Evolutionary conservation across 2,888 invertebrate genomes (phyloP), one percentile per base, ranked within the genome.

Genomic region (Melitaea athalia): DNA sequence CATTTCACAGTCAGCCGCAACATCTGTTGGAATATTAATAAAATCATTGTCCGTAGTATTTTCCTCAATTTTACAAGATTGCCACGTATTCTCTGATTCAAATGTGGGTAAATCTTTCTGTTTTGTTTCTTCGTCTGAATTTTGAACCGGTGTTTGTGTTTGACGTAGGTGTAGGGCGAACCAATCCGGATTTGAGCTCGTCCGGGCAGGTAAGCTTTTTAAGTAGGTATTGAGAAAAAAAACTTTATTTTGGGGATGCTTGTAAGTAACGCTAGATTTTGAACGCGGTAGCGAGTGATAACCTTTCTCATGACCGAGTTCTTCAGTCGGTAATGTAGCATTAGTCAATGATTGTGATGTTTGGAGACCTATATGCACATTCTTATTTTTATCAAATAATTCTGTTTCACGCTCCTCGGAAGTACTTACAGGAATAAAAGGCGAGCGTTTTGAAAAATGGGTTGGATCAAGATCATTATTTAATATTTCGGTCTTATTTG

Each of bases 141-240:
- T 82, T 77, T 80, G 80, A 67, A 77, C 76, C 76, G 78, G 76
- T 75, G 81, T 84, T 75, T 81, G 83, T 81, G 85, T 85, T 83
- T 80, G 83, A 69, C 80, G 83, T 68, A 82, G 81, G 75, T 82
- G 82, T 83, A 85, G 79, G 77, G 84, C 79, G 81, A 89, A 83
- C 90, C 90, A 91, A 84, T 89, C 86, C 74, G 89, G 88, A 85
- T 88, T 89, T 81, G 86, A 83, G 77, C 81, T 83, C 76, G 86
- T 84, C 73, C 89, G 85, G 63, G 83, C 80, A 73, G 86, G 90
- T 85, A 93, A 85, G 85, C 93, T 93, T 85, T 89, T 93, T 81
- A 93, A 85, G 80, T 93, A 93, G 80, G 93, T 93, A 78, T 91
- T 90, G 69, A 93, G 83, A 80, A 93, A 93, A 68, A 89, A 89